Evolutionary conservation across 2,113 vertebrate genomes (phyloP), one percentile per base, ranked within the genome.

Genomic region (Rutilus rutilus): DNA sequence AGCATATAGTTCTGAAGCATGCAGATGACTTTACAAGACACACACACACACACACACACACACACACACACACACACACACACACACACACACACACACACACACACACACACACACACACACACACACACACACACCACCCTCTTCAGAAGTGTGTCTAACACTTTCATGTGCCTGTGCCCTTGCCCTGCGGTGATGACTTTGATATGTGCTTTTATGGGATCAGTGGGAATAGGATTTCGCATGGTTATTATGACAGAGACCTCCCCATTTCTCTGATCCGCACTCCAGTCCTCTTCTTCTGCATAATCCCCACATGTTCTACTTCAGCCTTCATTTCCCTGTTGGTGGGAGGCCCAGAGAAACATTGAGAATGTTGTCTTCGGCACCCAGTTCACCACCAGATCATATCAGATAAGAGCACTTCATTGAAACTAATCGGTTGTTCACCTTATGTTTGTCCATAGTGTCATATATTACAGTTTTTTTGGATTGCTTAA

Each of bases 221-320:
- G 85, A 69, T 50, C 76, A 81, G 69, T 62, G 54, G 64, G 36
- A 52, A 81, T 11, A 47, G 85, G 85, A 86, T 86, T 86, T 80
- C 0, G 19, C 52, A 47, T 62, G 67, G 78, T 62, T 81, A 86
- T 86, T 81, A 86, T 62, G 54, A 81, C 52, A 79, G 78, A 79
- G 36, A n/a, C 57, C 33, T 60, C 27, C 47, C 42, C 42, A 25
- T 67, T 19, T 76, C 23, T 85, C 74, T 76, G 73, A 78, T 67
- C 75, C 59, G 1, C 39, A 39, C 84, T 78, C 59, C 62, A 12
- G 39, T 67, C 60, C 59, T 85, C 75, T 78, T 73, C 71, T 42
- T 65, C 45, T 78, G 57, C 62, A 64, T 76, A 78, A 76, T 76
- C 84, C 59, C 73, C 84, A 65, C 60, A 52, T 67, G 59, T 67